Base-by-base conservation (phyloP, 2,797 vertebrate species). In the Clarias platycephalus region DNA sequence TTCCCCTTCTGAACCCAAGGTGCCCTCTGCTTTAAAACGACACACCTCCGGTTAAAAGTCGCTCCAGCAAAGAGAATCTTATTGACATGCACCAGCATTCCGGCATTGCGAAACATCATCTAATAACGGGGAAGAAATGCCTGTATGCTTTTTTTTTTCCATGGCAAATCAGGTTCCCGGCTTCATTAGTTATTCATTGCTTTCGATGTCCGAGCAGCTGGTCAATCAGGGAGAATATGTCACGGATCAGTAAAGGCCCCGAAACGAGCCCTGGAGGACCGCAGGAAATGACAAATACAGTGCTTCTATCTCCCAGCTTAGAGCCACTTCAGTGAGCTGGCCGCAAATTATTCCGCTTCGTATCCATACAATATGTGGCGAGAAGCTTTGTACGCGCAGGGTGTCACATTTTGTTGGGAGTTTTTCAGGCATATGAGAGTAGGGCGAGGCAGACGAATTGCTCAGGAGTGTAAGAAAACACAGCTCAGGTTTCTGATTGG, bases 181-280 rank as follows among this genome's bases (percentile, higher is more conserved):
- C 84, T 88, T 91, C 89, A 93, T 94, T 90, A 90, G 84, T 89
- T 91, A 93, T 92, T 93, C 91, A 92, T 92, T 91, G 89, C 89
- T 83, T 91, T 86, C 89, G 85, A 90, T 89, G 85, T 92, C 87
- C 57, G 49, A 91, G 92, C 92, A 93, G 91, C 90, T 92, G 91
- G 91, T 90, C 90, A 91, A 90, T 91, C 89, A 92, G 86, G 85
- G 88, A 86, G 83, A 87, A 86, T 91, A 90, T 90, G 89, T 88
- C 77, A 86, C 87, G 87, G 87, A 86, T 91, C 86, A 88, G 87
- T 86, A 85, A 86, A 83, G 83, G 58, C 53, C 77, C 71, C 31
- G 53, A 76, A 71, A 85, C 80, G 75, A 85, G 80, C 79, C 72
- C 81, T 80, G 53, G 80, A 55, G 53, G 71, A 82, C 75, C 64